Conservation (phyloP, 2,113 vertebrate species). For the Raphicerus campestris region DNA sequence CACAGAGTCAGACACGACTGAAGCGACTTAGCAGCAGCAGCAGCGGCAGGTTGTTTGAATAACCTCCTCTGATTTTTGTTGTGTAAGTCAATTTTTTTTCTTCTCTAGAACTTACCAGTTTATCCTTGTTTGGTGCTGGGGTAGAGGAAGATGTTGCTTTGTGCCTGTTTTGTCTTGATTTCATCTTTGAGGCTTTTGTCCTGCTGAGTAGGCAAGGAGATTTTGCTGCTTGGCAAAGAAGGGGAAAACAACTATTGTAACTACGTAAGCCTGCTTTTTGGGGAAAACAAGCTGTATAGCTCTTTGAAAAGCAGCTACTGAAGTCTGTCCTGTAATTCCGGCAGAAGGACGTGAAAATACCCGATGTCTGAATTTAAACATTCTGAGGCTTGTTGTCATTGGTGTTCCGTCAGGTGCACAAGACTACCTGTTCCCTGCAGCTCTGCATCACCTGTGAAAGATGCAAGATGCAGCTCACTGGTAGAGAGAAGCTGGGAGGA, state of each 20-base stretch:
- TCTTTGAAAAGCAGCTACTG: slow-evolving; percentile 27
- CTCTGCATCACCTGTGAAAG: not conserved
- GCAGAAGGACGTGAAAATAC: not conserved
- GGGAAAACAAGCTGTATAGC: not conserved
- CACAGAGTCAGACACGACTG: too few relatives aligned
- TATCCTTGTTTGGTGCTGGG: not conserved
- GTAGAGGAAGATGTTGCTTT: not conserved
- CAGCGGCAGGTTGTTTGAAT: not conserved
- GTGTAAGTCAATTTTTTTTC: not conserved
- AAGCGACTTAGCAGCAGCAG: too few relatives aligned
- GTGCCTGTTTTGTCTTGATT: not conserved
- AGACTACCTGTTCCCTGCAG: not conserved
- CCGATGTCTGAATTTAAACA: not conserved
- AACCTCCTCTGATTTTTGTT: not conserved
- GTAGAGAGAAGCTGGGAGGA: not conserved
- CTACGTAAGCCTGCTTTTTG: not conserved
- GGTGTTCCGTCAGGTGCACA: not conserved
- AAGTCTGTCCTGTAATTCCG: not conserved
- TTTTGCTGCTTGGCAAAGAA: not conserved
- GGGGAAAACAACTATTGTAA: not conserved
- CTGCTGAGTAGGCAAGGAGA: not conserved
- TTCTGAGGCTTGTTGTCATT: not conserved
- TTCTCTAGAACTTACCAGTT: not conserved
- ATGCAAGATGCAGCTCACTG: not conserved
- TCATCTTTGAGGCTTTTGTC: slow-evolving; percentile 9